Base-by-base conservation (phyloP, 2,888 invertebrate species). In the Agrotis puta region DNA sequence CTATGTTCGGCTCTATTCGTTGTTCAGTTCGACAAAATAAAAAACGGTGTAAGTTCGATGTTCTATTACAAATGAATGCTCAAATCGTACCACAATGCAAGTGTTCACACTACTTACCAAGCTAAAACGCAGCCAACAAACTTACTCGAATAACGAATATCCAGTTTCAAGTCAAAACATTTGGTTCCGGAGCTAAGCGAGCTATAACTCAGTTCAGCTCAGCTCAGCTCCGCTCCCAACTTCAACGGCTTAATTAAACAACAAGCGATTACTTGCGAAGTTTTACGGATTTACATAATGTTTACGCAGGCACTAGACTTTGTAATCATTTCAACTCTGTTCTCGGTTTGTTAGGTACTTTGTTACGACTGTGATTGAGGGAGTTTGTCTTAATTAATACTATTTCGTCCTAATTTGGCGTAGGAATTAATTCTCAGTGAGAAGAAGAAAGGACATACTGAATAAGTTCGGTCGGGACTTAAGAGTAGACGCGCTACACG, bases 161-260 rank as follows among this genome's bases (percentile, higher is more conserved):
- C 18, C 27, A 57, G 33, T 3, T 22, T 20, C 22, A 14, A 48
- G 16, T 1, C 5, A 67, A 50, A 50, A 53, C 48, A 58, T 70
- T 59, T 16, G 9, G 9, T 62, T 51, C 4, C 11, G 3, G 9
- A 47, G 61, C 57, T 53, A 43, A 65, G 43, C 62, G 57, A 76
- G 50, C 68, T 62, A 48, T 20, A 64, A 47, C 51, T 71, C 39
- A 68, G 50, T 47, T 67, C 61, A 57, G 51, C 20, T 33, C 43
- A 22, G 62, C 39, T 74, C n/a, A 45, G 54, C 43, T 27, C 50
- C 39, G 50, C 50, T 59, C 14, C 48, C 0, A 68, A 74, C 61
- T 79, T 79, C 16, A 68, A 59, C 58, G 48, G 57, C 56, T 73
- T 81, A 74, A 80, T 80, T 80, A 81, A 74, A 81, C 69, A 70